Conservation (phyloP, 2,113 vertebrate genomes). For the Perca fluviatilis region DNA sequence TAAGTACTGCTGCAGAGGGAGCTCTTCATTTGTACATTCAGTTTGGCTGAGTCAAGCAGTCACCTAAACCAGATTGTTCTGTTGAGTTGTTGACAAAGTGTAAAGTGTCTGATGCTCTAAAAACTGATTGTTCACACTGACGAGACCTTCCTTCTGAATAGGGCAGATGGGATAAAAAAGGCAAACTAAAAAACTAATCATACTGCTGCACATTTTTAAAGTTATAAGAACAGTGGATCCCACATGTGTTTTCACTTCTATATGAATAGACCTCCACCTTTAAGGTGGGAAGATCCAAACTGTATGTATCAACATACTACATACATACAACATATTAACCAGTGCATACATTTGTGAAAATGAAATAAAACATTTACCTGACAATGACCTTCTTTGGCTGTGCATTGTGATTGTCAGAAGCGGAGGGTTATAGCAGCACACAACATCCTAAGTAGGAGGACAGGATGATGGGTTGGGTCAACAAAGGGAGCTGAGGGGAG, state of each 20-base stretch:
- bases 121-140: neutral
- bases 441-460: too few species aligned
- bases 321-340: too few species aligned
- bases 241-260: neutral
- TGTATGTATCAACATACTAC: too few species aligned
- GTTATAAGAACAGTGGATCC: neutral
- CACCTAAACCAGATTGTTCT: neutral
- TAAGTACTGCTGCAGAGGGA: conserved; percentile 1
- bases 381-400: neutral
- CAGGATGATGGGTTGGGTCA: too few species aligned
- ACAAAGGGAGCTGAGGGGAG: neutral
- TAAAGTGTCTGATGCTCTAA: neutral
- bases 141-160: neutral
- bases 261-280: too few species aligned
- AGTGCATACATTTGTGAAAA: too few species aligned
- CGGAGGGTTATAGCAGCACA: too few species aligned
- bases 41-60: neutral
- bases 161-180: neutral
- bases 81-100: neutral
- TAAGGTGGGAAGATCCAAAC: too few species aligned
- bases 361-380: neutral
- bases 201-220: neutral
- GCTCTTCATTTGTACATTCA: neutral
- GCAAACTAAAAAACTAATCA: neutral
- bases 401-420: too few species aligned